Evolutionary conservation across 2,888 invertebrate genomes (phyloP).

Genomic region (Zaprionus lineosus): DNA sequence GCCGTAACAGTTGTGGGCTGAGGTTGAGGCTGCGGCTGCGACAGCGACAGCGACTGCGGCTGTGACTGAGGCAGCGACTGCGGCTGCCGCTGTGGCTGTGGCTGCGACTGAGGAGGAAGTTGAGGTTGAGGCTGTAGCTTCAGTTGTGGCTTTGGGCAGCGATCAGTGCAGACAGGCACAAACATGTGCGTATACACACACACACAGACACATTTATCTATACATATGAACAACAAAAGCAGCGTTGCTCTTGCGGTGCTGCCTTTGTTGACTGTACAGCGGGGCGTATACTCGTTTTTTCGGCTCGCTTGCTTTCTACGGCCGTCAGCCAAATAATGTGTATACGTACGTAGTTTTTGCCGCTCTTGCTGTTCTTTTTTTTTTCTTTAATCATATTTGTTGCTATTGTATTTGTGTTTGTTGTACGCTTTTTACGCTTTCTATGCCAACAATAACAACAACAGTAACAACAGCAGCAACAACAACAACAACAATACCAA

Average conservation of each 20-base stretch:
- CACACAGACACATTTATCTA: no score
- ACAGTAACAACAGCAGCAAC: slow-evolving; percentile 20
- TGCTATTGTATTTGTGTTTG: slow-evolving; percentile 36
- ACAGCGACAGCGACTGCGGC: slow-evolving; percentile 7
- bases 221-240: slow-evolving; percentile 3
- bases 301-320: slow-evolving; percentile 64
- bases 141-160: slow-evolving; percentile 34
- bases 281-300: slow-evolving; percentile 78
- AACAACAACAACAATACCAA: no score
- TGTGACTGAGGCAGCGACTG: slow-evolving; percentile 15
- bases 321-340: slow-evolving; percentile 64
- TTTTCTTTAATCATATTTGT: slow-evolving; percentile 32
- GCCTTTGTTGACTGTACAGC: slow-evolving; percentile 63
- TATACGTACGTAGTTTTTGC: slow-evolving; percentile 51
- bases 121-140: slow-evolving; percentile 17
- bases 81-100: slow-evolving; percentile 17
- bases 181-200: slow-evolving; percentile 2
- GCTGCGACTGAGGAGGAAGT: no score
- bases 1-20: slow-evolving; percentile 34
- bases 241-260: slow-evolving; percentile 21
- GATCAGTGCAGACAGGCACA: slow-evolving; percentile 38
- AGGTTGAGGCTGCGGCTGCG: slow-evolving; percentile 17
- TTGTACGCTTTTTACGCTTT: slow-evolving; percentile 62
- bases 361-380: no score
- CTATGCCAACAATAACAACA: slow-evolving; percentile 51